Conservation (phyloP, 2,797 vertebrate genomes). For the Macropus fuliginosus region DNA sequence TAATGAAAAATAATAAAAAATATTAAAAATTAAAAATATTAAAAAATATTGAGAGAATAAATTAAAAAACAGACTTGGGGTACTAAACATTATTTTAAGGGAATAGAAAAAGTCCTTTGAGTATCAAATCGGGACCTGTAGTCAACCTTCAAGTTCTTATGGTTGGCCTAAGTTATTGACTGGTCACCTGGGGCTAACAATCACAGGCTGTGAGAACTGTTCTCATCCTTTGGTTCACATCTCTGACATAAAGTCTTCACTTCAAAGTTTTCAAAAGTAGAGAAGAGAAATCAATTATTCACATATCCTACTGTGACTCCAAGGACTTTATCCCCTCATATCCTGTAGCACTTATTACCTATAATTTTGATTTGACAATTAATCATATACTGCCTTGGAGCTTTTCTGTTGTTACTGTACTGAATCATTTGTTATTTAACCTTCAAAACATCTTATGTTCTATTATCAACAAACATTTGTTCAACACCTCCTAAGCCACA, state of each 20-base stretch:
- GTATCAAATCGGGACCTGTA: background rate
- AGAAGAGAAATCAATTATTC: background rate
- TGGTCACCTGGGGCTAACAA: background rate
- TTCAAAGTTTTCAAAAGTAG: background rate
- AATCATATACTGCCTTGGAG: background rate
- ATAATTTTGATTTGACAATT: background rate
- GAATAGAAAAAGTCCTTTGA: background rate
- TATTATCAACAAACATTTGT: background rate
- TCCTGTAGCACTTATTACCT: background rate
- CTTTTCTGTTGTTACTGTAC: background rate
- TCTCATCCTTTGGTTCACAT: background rate
- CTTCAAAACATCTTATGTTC: background rate
- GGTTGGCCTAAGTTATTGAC: background rate
- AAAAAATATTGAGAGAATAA: background rate
- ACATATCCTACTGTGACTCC: background rate
- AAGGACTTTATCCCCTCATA: background rate
- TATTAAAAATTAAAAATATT: too few species aligned
- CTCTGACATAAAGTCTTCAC: background rate
- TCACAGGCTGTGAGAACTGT: background rate
- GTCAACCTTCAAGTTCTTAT: background rate
- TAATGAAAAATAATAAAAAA: too few species aligned
- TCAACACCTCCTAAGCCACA: background rate
- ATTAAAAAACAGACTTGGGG: background rate
- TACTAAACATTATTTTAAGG: background rate
- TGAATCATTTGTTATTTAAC: background rate